Percentiles rank a stretch among this genome's conserved stretches.
phyloP scores from a whole-genome alignment of 2,888 invertebrate genomes.

The Brassicogethes aeneus region DNA sequence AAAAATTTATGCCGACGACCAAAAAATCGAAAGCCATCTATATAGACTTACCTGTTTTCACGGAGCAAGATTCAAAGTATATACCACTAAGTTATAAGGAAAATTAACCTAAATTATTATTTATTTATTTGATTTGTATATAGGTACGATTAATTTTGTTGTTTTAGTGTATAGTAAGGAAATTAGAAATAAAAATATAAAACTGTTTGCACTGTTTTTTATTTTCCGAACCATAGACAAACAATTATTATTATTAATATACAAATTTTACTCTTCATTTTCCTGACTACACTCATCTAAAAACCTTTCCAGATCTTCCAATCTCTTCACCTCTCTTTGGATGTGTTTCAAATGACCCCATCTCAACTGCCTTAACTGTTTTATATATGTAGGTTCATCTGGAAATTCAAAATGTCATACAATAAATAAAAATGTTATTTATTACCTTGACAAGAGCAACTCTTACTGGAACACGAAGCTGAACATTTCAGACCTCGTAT shows the following conservation, averaged over 20 bases:
- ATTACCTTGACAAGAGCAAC: conserved; percentile 8
- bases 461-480: conserved; percentile 7
- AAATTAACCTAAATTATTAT: conserved; percentile 8
- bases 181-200: no score
- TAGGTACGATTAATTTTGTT: conserved; percentile 11
- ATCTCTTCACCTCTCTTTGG: conserved; percentile 38
- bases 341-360: conserved; percentile 43
- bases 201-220: no score
- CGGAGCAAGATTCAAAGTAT: conserved; percentile 28
- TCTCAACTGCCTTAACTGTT: conserved; percentile 39
- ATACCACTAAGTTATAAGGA: conserved; percentile 29
- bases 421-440: neutral
- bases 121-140: conserved; percentile 11
- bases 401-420: no score
- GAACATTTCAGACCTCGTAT: no score
- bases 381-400: conserved; percentile 34
- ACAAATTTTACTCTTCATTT: no score
- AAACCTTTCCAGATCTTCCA: conserved; percentile 40
- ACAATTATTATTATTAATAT: no score
- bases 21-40: conserved; percentile 30
- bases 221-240: no score
- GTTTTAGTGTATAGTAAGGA: no score
- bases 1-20: conserved; percentile 14
- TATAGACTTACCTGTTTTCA: conserved; percentile 38
- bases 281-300: conserved; percentile 33